These are phyloP conservation scores for Laticauda laticaudata DNA, from an alignment of 2,113 vertebrate genomes.

Conservation along the genomic window DNA sequence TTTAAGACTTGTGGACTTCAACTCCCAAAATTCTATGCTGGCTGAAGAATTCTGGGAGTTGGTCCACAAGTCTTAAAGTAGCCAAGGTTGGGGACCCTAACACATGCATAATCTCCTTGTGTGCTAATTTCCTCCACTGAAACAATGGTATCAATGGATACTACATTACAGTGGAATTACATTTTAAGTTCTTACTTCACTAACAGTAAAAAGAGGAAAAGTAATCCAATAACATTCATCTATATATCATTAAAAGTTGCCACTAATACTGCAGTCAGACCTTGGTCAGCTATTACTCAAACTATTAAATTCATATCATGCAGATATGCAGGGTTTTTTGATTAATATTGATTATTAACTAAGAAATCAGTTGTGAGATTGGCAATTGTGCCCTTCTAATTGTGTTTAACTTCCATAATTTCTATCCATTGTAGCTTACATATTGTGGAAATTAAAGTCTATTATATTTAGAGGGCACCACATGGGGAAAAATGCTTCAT, in stretches of 20 bases:
- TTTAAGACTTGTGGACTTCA: too few species aligned
- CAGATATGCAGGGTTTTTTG: background rate
- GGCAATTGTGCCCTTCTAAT: background rate
- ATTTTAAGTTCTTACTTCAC: background rate
- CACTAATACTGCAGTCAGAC: slow-evolving; percentile 1
- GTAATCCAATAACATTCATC: background rate
- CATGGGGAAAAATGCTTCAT: background rate
- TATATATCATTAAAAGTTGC: background rate
- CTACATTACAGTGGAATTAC: background rate
- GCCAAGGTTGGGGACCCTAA: too few species aligned
- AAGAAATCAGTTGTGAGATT: background rate
- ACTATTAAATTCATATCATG: background rate
- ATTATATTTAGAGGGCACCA: background rate
- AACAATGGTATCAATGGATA: background rate
- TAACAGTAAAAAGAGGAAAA: background rate
- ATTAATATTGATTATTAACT: background rate
- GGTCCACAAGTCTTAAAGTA: too few species aligned
- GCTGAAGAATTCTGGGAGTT: too few species aligned
- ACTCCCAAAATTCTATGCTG: too few species aligned
- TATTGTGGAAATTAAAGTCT: background rate
- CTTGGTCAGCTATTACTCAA: background rate
- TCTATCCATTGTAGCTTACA: background rate
- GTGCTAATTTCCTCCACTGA: slow-evolving; percentile 4
- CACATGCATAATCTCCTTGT: background rate
- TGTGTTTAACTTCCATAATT: background rate